Conservation (phyloP, 2,888 invertebrate species). For the Tridacna crocea region DNA sequence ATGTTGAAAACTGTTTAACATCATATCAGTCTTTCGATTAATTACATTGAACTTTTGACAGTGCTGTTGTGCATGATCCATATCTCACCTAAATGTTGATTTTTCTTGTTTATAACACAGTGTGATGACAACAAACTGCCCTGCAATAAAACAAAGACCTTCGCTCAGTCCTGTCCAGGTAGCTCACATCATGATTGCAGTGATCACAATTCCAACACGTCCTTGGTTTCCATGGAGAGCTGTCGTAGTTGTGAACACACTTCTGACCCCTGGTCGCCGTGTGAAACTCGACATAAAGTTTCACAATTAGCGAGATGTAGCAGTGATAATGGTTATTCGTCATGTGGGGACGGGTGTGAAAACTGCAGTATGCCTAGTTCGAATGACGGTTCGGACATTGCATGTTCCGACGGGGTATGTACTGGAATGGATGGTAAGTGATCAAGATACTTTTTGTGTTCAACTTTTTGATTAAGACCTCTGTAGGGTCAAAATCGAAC, state of each 20-base stretch:
- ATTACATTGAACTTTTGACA: too few relatives aligned
- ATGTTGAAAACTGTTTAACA: too few relatives aligned
- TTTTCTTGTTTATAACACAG: slow-evolving; percentile 37
- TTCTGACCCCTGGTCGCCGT: slow-evolving; percentile 33
- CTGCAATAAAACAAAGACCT: slow-evolving; percentile 53
- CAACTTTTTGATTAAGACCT: too few relatives aligned
- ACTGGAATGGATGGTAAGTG: slow-evolving; percentile 86
- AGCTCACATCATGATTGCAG: slow-evolving; percentile 59
- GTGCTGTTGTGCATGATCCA: not conserved
- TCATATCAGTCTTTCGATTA: too few relatives aligned
- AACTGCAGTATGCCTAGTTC: slow-evolving; percentile 93
- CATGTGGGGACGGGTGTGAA: slow-evolving; percentile 89
- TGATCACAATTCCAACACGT: slow-evolving; percentile 73
- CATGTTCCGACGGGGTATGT: slow-evolving; percentile 95
- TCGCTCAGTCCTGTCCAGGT: slow-evolving; percentile 47
- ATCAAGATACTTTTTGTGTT: not conserved
- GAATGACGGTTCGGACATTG: slow-evolving; percentile 95
- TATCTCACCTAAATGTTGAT: not conserved
- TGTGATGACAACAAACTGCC: slow-evolving; percentile 62
- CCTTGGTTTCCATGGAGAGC: slow-evolving; percentile 68
- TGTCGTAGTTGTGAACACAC: slow-evolving; percentile 63
- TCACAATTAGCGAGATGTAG: slow-evolving; percentile 57
- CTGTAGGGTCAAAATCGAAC: too few relatives aligned
- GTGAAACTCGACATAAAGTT: slow-evolving; percentile 10
- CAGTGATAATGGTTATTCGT: slow-evolving; percentile 95